Evolutionary conservation across 1,140 invertebrate species (phyloP).

Genomic region (Apocrypta bakeri): DNA sequence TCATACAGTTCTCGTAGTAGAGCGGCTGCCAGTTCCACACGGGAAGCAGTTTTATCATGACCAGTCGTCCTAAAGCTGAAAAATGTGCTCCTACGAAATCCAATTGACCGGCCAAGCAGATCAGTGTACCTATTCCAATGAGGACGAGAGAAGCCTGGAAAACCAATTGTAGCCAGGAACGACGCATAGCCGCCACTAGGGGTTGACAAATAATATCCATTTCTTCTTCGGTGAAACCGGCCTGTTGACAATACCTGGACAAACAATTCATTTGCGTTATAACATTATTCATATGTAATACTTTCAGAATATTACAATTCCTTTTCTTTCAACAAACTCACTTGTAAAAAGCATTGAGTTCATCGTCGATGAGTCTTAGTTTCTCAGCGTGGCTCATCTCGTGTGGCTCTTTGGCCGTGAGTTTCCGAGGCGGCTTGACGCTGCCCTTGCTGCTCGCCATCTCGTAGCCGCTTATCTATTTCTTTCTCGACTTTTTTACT

Average conservation of each 20-base stretch:
- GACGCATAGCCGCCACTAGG: constrained; percentile 77
- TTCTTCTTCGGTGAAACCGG: constrained; percentile 80
- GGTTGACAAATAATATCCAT: constrained; percentile 81
- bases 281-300: not conserved
- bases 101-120: constrained; percentile 71
- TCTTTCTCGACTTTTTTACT: not conserved
- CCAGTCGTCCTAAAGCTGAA: constrained; percentile 78
- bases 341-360: constrained; percentile 75
- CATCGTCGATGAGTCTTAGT: constrained; percentile 73
- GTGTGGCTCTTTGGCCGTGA: constrained; percentile 68
- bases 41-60: constrained; percentile 81
- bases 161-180: constrained; percentile 76
- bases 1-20: constrained; percentile 83
- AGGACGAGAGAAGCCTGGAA: constrained; percentile 73
- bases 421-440: constrained; percentile 66
- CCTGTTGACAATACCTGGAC: constrained; percentile 80
- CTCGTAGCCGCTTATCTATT: not conserved
- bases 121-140: constrained; percentile 67
- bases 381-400: constrained; percentile 73
- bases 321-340: constrained; percentile 55
- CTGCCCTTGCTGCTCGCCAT: constrained; percentile 70
- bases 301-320: not conserved
- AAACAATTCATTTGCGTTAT: constrained; percentile 17
- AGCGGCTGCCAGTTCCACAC: constrained; percentile 88
- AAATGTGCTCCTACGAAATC: constrained; percentile 76